Conservation (phyloP, 2,797 vertebrate genomes). For the Sebastes matsubarae region DNA sequence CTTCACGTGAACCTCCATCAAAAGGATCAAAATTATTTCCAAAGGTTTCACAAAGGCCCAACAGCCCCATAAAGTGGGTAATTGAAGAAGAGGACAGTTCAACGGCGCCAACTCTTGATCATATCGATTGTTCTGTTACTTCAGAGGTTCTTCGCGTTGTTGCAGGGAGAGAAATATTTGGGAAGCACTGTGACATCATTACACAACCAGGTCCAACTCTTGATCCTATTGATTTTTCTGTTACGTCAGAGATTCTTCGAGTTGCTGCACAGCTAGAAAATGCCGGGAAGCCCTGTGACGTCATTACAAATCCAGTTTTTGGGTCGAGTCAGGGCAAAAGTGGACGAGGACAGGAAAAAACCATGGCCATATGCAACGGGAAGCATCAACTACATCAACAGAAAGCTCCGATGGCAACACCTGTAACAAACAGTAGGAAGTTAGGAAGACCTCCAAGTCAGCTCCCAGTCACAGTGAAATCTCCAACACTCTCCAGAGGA, state of each 20-base stretch:
- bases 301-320: background rate
- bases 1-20: background rate
- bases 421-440: constrained; percentile 8
- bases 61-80: constrained; percentile 77
- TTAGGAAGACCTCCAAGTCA: constrained; percentile 7
- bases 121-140: constrained; percentile 18
- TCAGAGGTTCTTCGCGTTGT: constrained; percentile 49
- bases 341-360: constrained; percentile 39
- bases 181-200: background rate
- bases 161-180: constrained; percentile 38
- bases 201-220: background rate
- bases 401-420: background rate
- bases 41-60: constrained; percentile 49
- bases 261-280: constrained; percentile 51
- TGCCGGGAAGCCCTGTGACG: background rate
- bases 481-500: constrained; percentile 56
- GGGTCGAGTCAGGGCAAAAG: background rate
- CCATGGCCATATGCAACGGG: constrained; percentile 73
- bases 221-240: background rate
- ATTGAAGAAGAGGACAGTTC: constrained; percentile 64
- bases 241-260: constrained; percentile 46
- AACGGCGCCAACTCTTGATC: constrained; percentile 19
- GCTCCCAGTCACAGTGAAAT: constrained; percentile 59
- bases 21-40: constrained; percentile 36
- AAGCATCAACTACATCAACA: constrained; percentile 45